phyloP scores from a whole-genome alignment of 2,113 vertebrate genomes.

The Phaethon lepturus region DNA sequence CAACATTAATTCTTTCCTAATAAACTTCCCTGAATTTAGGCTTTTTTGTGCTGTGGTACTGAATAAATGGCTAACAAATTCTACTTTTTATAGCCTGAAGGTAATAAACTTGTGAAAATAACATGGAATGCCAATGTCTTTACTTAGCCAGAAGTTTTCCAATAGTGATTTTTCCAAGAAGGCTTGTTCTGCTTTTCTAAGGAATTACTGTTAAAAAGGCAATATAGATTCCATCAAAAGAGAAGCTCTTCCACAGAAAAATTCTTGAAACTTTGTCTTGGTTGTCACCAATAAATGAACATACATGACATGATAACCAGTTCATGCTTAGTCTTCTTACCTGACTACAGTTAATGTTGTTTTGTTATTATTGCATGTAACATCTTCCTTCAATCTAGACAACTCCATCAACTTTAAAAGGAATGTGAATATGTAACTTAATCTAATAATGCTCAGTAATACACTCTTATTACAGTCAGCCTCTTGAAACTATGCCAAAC shows the following conservation, averaged over 20 bases:
- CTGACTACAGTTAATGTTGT: not conserved
- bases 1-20: not conserved
- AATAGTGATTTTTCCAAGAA: not conserved
- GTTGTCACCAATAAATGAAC: not conserved
- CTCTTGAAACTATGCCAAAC: not conserved
- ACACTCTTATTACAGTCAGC: not conserved
- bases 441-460: not conserved
- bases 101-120: not conserved
- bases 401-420: not conserved
- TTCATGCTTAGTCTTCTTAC: not conserved
- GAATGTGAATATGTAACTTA: not conserved
- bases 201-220: not conserved
- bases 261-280: not conserved
- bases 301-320: not conserved
- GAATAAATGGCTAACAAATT: not conserved
- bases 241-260: not conserved
- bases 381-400: not conserved
- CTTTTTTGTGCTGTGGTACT: not conserved
- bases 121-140: not conserved
- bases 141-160: not conserved
- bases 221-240: not conserved
- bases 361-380: not conserved
- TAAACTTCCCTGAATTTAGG: not conserved
- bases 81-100: not conserved
- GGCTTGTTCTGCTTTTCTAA: not conserved